A percentile compares a stretch with the other conserved stretches of the same genome.
phyloP scores from a whole-genome alignment of 2,113 vertebrate genomes.

The Phasianus colchicus region DNA sequence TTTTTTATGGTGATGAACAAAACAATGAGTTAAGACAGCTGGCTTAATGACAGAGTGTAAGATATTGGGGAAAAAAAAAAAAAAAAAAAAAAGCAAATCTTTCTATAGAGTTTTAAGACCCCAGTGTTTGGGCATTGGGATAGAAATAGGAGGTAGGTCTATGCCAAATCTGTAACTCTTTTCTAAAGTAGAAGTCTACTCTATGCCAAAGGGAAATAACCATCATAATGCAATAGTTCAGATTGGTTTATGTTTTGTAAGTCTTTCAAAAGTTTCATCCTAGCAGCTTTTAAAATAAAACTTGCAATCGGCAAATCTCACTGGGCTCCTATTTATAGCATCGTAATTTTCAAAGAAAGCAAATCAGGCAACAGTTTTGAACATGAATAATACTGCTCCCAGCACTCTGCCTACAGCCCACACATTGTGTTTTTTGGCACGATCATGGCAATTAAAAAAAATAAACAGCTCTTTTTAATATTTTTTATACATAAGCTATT shows the following conservation, averaged over 20 bases:
- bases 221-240: conserved; percentile 1
- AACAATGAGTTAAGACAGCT: neutral
- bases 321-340: conserved; percentile 62
- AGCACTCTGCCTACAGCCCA: conserved; percentile 56
- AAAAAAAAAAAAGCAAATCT: neutral
- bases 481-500: conserved; percentile 52
- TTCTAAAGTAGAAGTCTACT: neutral
- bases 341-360: conserved; percentile 66
- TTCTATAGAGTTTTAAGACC: neutral
- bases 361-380: conserved; percentile 57
- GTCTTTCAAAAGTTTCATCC: conserved; percentile 28
- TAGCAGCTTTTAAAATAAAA: conserved; percentile 38
- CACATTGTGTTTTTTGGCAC: conserved; percentile 66
- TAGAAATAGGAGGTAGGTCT: neutral
- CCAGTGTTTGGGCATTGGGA: neutral
- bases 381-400: conserved; percentile 59
- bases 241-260: neutral
- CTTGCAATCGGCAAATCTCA: conserved; percentile 30
- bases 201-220: neutral
- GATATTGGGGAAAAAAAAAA: neutral
- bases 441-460: conserved; percentile 47
- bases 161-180: neutral
- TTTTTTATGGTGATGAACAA: neutral
- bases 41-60: neutral
- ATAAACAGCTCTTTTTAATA: conserved; percentile 54